A percentile compares a stretch with the other conserved stretches of the same genome.
Evolutionary conservation across 2,888 invertebrate species (phyloP).

Genomic region (Andrena praecox): DNA sequence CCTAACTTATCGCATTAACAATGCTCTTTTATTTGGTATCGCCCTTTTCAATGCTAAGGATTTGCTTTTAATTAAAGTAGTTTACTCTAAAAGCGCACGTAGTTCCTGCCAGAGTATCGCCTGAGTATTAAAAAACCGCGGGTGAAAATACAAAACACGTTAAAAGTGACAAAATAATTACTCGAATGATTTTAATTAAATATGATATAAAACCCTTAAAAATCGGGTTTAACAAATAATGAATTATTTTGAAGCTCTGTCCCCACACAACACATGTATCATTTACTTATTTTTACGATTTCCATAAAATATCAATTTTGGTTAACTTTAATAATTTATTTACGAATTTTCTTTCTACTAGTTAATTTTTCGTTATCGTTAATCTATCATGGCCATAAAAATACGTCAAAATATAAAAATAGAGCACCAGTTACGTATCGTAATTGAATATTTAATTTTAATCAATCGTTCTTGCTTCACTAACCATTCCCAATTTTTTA

Average conservation of each 20-base stretch:
- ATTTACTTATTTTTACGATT: background rate
- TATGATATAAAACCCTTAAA: background rate
- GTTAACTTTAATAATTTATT: too few species aligned
- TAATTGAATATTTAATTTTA: background rate
- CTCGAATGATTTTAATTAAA: background rate
- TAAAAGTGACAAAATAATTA: constrained; percentile 19
- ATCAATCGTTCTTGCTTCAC: background rate
- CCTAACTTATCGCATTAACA: constrained; percentile 69
- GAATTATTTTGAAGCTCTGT: background rate
- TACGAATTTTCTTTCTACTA: background rate
- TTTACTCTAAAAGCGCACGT: constrained; percentile 61
- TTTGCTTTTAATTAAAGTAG: constrained; percentile 53
- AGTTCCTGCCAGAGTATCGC: constrained; percentile 69
- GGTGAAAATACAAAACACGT: constrained; percentile 20
- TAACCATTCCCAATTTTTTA: background rate
- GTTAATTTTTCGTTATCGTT: background rate
- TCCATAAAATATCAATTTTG: too few species aligned
- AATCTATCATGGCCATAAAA: background rate
- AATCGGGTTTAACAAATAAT: background rate
- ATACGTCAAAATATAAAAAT: background rate
- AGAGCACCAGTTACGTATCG: background rate
- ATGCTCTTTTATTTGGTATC: constrained; percentile 79
- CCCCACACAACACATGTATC: background rate
- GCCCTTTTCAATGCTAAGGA: constrained; percentile 67
- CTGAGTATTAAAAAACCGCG: constrained; percentile 74